These are phyloP conservation scores for Lasius platythorax DNA, from an alignment of 2,888 invertebrate genomes.

Conservation along the genomic window DNA sequence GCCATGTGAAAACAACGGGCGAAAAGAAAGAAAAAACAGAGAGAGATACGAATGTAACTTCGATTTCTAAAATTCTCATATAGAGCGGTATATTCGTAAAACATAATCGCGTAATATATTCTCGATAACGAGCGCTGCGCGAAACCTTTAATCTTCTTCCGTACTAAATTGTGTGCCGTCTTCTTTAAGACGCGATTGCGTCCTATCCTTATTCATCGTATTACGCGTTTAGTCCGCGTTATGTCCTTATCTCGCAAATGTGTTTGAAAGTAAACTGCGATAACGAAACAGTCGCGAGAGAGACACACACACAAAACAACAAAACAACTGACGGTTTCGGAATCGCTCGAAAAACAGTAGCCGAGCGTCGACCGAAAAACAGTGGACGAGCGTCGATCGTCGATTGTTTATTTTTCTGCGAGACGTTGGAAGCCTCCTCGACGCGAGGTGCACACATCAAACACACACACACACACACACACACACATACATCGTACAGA, in stretches of 20 bases:
- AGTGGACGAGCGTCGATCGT: not conserved
- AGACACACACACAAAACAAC: not conserved
- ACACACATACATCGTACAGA: not conserved
- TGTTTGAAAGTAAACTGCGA: not conserved
- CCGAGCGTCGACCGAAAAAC: not conserved
- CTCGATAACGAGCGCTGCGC: not conserved
- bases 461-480: not conserved
- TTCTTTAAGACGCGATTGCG: not conserved
- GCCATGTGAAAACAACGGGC: slow-evolving; percentile 46
- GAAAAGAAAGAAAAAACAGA: slow-evolving; percentile 20
- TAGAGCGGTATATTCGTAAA: not conserved
- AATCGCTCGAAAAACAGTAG: not conserved
- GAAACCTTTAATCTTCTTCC: not conserved
- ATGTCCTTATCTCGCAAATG: not conserved
- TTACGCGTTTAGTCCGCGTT: not conserved
- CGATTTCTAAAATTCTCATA: not conserved
- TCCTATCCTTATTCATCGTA: not conserved
- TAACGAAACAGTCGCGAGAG: not conserved
- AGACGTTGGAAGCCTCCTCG: not conserved
- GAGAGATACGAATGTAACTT: slow-evolving; percentile 15
- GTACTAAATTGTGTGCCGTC: not conserved
- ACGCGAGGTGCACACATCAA: not conserved
- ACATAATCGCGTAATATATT: not conserved
- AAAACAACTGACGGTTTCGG: not conserved
- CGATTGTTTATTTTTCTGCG: not conserved